Conservation (phyloP, 1,140 invertebrate species). For the Zaprionus inermis region DNA sequence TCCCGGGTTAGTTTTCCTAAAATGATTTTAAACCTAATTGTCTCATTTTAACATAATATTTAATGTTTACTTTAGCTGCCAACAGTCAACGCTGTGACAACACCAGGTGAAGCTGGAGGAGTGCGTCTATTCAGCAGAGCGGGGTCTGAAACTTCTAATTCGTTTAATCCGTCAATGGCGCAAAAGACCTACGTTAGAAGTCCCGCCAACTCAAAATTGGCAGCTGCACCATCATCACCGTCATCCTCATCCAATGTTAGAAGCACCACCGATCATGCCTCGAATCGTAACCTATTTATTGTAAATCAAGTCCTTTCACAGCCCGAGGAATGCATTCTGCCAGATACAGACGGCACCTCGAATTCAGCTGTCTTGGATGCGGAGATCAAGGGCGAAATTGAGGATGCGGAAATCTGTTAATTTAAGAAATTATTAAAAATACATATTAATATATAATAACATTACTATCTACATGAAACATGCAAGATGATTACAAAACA, state of each 20-base stretch:
- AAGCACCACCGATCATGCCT: neutral
- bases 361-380: constrained; percentile 13
- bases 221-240: neutral
- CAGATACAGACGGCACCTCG: constrained; percentile 34
- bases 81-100: neutral
- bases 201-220: neutral
- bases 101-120: neutral
- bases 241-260: neutral
- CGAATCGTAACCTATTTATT: constrained; percentile 52
- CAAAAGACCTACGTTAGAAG: constrained; percentile 1
- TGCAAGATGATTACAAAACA: neutral
- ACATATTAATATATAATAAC: neutral
- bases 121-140: constrained; percentile 5
- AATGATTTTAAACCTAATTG: neutral
- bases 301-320: constrained; percentile 47
- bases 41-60: neutral
- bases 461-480: neutral
- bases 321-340: constrained; percentile 63
- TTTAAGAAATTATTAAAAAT: constrained; percentile 22
- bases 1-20: neutral
- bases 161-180: constrained; percentile 12
- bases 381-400: constrained; percentile 65
- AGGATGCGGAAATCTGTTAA: constrained; percentile 49
- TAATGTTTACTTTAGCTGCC: neutral
- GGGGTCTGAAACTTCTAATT: constrained; percentile 4